A percentile compares a stretch with the other conserved stretches of the same genome.
These are phyloP conservation scores for Lucilia sericata DNA, from an alignment of 1,140 invertebrate genomes.

Conservation along the genomic window DNA sequence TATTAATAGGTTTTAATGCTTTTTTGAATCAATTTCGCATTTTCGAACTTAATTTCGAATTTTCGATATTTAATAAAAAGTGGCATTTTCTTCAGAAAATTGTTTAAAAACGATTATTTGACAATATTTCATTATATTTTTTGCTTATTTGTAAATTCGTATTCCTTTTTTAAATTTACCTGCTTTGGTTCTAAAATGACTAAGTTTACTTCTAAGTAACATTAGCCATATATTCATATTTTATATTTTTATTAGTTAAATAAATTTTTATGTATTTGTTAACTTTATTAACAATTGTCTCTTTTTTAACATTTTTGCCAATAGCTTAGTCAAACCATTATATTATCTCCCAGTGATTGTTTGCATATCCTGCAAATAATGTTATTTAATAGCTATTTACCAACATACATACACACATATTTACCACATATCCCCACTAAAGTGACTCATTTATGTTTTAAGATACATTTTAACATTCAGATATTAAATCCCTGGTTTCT, in stretches of 20 bases:
- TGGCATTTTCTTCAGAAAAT: too few relatives aligned
- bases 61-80: too few relatives aligned
- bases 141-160: too few relatives aligned
- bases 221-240: too few relatives aligned
- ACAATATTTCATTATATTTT: too few relatives aligned
- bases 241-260: not conserved
- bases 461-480: not conserved
- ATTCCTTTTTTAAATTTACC: too few relatives aligned
- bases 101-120: too few relatives aligned
- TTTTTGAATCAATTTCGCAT: too few relatives aligned
- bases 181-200: too few relatives aligned
- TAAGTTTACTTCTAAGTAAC: too few relatives aligned
- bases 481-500: not conserved
- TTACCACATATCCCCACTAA: not conserved
- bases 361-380: conserved; percentile 22
- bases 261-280: not conserved
- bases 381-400: not conserved
- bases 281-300: not conserved
- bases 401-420: not conserved
- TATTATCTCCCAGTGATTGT: not conserved
- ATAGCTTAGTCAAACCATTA: not conserved
- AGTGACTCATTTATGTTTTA: not conserved
- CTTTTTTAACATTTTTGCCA: not conserved
- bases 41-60: too few relatives aligned
- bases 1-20: too few relatives aligned